Evolutionary conservation across 2,113 vertebrate species (phyloP).

Genomic region (Leucoraja erinaceus): DNA sequence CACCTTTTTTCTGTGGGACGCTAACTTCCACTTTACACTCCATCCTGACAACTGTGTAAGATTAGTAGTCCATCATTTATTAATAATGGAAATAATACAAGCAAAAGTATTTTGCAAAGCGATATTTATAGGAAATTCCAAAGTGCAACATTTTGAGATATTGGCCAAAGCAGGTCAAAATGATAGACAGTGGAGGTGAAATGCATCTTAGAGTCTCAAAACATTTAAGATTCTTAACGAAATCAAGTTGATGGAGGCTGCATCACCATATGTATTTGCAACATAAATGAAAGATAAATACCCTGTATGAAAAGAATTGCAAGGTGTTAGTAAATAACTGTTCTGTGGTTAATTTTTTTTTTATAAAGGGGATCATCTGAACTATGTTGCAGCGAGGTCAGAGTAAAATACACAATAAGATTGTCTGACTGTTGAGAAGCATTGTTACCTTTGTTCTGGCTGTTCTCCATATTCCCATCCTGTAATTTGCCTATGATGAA

Average conservation of each 20-base stretch:
- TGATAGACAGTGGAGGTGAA: not conserved
- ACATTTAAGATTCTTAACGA: not conserved
- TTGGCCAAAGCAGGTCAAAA: not conserved
- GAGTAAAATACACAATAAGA: not conserved
- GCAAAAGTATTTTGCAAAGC: not conserved
- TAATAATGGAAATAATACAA: not conserved
- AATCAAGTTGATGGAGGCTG: not conserved
- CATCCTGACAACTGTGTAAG: not conserved
- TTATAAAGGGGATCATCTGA: slow-evolving; percentile 8
- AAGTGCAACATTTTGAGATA: not conserved
- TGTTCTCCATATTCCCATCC: slow-evolving; percentile 98
- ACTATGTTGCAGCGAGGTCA: not conserved
- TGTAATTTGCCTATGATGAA: slow-evolving; percentile 99
- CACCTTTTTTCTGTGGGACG: not conserved
- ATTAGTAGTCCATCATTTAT: not conserved
- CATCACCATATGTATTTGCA: not conserved
- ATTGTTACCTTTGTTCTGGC: slow-evolving; percentile 98
- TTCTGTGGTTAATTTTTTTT: not conserved
- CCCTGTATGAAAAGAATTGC: not conserved
- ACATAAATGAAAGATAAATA: not conserved
- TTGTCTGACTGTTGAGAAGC: not conserved
- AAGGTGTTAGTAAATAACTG: slow-evolving; percentile 3
- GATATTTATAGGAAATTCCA: not conserved
- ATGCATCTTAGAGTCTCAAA: not conserved
- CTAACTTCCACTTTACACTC: not conserved